Percentiles rank a stretch among this genome's conserved stretches.
phyloP scores from a whole-genome alignment of 2,797 vertebrate genomes.

The Betta splendens region DNA sequence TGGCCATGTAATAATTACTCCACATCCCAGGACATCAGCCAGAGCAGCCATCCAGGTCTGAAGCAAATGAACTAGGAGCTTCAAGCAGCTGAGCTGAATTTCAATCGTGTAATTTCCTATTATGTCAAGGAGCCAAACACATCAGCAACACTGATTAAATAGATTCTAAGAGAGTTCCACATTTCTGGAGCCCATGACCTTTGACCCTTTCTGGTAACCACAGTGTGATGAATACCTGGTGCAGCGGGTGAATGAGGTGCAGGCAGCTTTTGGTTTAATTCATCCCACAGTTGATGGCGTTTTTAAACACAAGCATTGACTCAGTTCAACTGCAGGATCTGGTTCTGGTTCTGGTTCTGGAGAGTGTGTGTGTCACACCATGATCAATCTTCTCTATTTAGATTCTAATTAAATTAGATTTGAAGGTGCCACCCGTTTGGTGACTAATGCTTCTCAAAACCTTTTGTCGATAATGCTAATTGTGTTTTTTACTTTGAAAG shows the following conservation, averaged over 20 bases:
- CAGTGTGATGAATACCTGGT: no score
- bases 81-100: conserved; percentile 43
- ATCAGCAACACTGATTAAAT: conserved; percentile 13
- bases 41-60: conserved; percentile 28
- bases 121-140: conserved; percentile 20
- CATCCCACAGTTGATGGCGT: no score
- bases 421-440: not conserved
- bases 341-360: no score
- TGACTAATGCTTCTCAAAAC: conserved; percentile 19
- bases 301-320: no score
- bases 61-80: conserved; percentile 25
- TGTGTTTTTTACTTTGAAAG: conserved; percentile 9
- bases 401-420: conserved; percentile 34
- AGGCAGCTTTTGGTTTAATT: no score
- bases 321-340: no score
- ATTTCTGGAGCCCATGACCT: not conserved
- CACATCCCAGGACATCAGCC: conserved; percentile 32
- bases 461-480: conserved; percentile 30
- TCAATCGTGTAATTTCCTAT: conserved; percentile 48
- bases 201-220: conserved; percentile 15
- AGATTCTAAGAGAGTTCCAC: conserved; percentile 32
- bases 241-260: no score
- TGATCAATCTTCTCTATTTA: conserved; percentile 45
- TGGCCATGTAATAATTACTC: conserved; percentile 26
- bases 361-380: conserved; percentile 4